These are phyloP conservation scores for Leptoteleia sp. DNA, from an alignment of 1,140 invertebrate species.

Conservation along the genomic window DNA sequence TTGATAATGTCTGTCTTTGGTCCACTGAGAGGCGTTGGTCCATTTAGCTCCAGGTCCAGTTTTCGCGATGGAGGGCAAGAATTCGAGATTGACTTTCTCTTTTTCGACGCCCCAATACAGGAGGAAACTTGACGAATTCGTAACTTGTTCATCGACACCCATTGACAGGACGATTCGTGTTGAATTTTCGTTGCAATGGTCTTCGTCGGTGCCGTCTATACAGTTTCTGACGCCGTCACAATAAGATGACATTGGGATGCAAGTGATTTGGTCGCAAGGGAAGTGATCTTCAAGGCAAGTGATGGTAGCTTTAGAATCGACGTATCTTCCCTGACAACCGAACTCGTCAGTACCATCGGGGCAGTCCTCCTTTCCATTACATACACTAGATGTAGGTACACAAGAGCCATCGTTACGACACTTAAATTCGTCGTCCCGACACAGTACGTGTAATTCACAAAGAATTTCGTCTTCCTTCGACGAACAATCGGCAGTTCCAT, in stretches of 20 bases:
- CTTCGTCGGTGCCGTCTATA: slow-evolving; percentile 87
- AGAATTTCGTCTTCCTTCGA: slow-evolving; percentile 87
- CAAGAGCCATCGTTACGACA: slow-evolving; percentile 88
- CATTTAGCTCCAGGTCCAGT: slow-evolving; percentile 75
- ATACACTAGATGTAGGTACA: slow-evolving; percentile 83
- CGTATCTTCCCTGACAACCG: slow-evolving; percentile 77
- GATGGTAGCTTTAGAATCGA: slow-evolving; percentile 72
- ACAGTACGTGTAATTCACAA: slow-evolving; percentile 62
- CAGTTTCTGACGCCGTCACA: slow-evolving; percentile 88
- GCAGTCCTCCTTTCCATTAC: slow-evolving; percentile 88
- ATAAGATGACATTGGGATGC: slow-evolving; percentile 81
- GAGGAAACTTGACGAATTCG: slow-evolving; percentile 80
- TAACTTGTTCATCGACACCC: slow-evolving; percentile 80
- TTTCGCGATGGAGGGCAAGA: slow-evolving; percentile 83
- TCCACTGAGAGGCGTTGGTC: slow-evolving; percentile 83
- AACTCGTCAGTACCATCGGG: slow-evolving; percentile 90
- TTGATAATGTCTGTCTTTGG: slow-evolving; percentile 79
- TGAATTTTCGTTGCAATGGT: slow-evolving; percentile 81
- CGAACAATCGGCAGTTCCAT: slow-evolving; percentile 88
- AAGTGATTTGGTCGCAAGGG: slow-evolving; percentile 83
- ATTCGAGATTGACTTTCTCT: slow-evolving; percentile 82
- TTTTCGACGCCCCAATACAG: slow-evolving; percentile 83
- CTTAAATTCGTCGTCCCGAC: slow-evolving; percentile 84
- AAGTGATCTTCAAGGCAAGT: slow-evolving; percentile 84
- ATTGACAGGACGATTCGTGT: slow-evolving; percentile 82